Evolutionary conservation across 2,113 vertebrate species (phyloP), one percentile per base, ranked within the genome.

Genomic region (Catagonus wagneri): DNA sequence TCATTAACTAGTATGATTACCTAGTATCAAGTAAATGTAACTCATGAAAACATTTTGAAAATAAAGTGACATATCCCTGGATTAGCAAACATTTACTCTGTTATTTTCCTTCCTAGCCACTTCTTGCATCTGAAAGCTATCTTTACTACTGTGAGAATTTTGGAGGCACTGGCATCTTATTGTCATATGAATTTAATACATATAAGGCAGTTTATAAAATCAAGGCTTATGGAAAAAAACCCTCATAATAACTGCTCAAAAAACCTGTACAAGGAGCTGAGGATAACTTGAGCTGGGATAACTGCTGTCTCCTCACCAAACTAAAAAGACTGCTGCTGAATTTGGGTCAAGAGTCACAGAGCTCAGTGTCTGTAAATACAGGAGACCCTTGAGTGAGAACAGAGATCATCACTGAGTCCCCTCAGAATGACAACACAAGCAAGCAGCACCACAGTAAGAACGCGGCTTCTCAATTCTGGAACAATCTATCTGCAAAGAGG

Each of bases 31-130:
- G 5, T 61, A 19, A 89, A 84, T 25, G 3, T n/a, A 95, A 5
- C 23, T 74, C 71, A 93, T 32, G 29, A 95, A 96, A 74, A 95
- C 29, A 83, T 84, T 61, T 74, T n/a, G 52, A 75, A 76, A 84
- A 92, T 89, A 75, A 91, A 91, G 17, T 63, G 11, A 92, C 10
- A 27, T 20, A 6, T 63, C 60, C n/a, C 60, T 74, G 75, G 14
- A 84, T 58, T 54, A 90, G 61, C 32, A 79, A 76, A 88, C 7
- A 17, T 10, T 32, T 60, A 95, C 36, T 83, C 81, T 23, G 83
- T 61, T 93, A 78, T n/a, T 56, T 80, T 95, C n/a, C 66, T 68
- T 87, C 72, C 68, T 60, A 68, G 78, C 50, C 68, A 75, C 34
- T 83, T 58, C 52, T 44, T 61, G 11, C 44, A 89, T 79, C 84